Base-by-base conservation (phyloP, 2,113 vertebrate genomes). In the Cryptotis parvus region DNA sequence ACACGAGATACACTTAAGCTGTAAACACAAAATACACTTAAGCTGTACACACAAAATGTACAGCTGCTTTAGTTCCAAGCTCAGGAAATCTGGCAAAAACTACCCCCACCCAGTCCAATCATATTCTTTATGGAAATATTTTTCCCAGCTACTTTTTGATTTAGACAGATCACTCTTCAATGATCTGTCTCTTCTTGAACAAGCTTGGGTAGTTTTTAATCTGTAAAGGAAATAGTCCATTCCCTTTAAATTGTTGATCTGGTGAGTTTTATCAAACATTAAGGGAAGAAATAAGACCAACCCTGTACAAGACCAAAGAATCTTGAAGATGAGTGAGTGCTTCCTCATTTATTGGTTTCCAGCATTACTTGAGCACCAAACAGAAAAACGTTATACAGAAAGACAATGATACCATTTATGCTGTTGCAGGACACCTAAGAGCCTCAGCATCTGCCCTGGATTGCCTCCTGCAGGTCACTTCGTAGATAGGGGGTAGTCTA, bases 51-150 rank as follows among this genome's bases (percentile, higher is more conserved):
- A 49, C 45, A 49, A 61, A 20, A 61, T 15, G n/a, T 61, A 61
- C 26, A 65, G 37, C 24, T 68, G 31, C 68, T n/a, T 78, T 70
- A 90, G 61, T 55, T 94, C 29, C 24, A 87, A 73, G 14, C 29
- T 87, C 7, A 86, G 84, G 22, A 92, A 63, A 84, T 55, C 11
- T 9, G n/a, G 77, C 63, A 26, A 81, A 81, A 70, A 52, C 4
- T 79, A 4, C 15, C 74, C 11, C n/a, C 39, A 84, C 2, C 10
- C 20, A 91, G 24, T 45, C 3, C 52, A 91, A n/a, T 85, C 37
- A 74, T 92, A 78, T 66, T 72, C 55, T 79, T 75, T 52, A 52
- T 75, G 81, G 37, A 31, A 84, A 89, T 12, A 89, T 43, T 87
- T 85, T 33, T 75, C 31, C 58, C 2, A 58, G 37, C 76, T 29